phyloP scores from a whole-genome alignment of 2,888 invertebrate species.

The Heliconius charithonia region DNA sequence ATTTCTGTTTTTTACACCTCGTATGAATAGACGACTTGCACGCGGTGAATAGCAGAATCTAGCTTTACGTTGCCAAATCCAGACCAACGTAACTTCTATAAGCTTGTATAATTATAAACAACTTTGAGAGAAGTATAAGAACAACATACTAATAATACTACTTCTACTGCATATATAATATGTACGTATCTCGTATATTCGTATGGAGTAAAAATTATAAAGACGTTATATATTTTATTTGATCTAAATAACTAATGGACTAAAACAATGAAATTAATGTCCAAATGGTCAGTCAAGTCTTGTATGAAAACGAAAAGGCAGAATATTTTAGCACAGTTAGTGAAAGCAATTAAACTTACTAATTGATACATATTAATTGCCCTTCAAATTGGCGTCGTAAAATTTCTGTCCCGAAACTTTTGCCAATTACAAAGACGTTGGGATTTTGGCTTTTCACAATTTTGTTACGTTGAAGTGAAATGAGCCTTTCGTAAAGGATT shows the following conservation, averaged over 20 bases:
- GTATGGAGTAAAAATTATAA: too few species aligned
- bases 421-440: conserved; percentile 32
- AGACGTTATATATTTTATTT: neutral
- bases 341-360: conserved; percentile 43
- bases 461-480: conserved; percentile 25
- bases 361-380: conserved; percentile 46
- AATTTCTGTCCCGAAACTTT: conserved; percentile 39
- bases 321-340: conserved; percentile 20
- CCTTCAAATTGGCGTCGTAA: conserved; percentile 38
- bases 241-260: neutral
- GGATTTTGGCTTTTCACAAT: conserved; percentile 5
- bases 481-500: conserved; percentile 22
- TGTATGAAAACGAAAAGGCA: neutral
- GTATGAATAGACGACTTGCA: neutral
- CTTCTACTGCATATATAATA: too few species aligned
- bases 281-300: conserved; percentile 3
- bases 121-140: too few species aligned
- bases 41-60: neutral
- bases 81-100: neutral
- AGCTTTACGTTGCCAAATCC: neutral
- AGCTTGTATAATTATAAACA: too few species aligned
- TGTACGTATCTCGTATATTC: too few species aligned
- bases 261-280: neutral
- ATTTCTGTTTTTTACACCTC: neutral
- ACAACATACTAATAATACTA: too few species aligned